These are phyloP conservation scores for Acyrthosiphon pisum DNA, from an alignment of 1,140 invertebrate species.

Conservation along the genomic window DNA sequence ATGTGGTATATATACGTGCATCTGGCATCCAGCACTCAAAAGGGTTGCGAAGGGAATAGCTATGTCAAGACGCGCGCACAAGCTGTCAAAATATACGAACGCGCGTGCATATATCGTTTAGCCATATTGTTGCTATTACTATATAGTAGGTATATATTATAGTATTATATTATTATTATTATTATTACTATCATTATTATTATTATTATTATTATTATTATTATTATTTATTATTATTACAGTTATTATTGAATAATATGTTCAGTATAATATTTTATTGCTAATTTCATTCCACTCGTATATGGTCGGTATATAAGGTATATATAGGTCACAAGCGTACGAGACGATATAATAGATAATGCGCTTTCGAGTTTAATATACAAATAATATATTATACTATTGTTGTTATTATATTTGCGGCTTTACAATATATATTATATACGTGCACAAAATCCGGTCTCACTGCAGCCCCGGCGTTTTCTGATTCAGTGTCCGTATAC, in stretches of 20 bases:
- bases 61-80: constrained; percentile 36
- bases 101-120: neutral
- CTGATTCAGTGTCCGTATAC: neutral
- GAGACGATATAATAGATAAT: neutral
- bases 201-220: neutral
- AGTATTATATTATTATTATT: neutral
- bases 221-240: neutral
- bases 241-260: neutral
- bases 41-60: constrained; percentile 12
- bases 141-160: too few relatives aligned
- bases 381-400: neutral
- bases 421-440: neutral
- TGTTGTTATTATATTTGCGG: neutral
- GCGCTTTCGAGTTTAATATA: neutral
- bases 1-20: constrained; percentile 3
- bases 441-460: neutral
- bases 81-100: constrained; percentile 55
- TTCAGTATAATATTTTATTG: neutral
- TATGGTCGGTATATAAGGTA: neutral
- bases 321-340: neutral
- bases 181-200: neutral
- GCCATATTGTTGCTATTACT: neutral
- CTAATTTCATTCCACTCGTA: constrained; percentile 24
- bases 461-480: neutral
- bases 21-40: constrained; percentile 44